A percentile compares a stretch with the other conserved stretches of the same genome.
These are phyloP conservation scores for Rhinolophus ferrumequinum DNA, from an alignment of 2,113 vertebrate genomes.

Conservation along the genomic window DNA sequence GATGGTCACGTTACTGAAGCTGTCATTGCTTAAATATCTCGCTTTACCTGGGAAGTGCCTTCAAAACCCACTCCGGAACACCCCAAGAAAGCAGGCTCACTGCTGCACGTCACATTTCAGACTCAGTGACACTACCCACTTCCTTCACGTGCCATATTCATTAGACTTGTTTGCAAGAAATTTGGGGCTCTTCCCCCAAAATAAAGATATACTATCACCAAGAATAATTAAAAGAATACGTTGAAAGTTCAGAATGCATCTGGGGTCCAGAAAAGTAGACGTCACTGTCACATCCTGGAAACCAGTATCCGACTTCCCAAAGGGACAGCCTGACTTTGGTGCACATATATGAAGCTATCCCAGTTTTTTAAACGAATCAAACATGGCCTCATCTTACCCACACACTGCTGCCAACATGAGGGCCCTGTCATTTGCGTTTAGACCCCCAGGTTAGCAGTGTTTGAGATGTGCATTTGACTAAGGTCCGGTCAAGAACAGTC, in stretches of 20 bases:
- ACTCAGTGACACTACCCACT: not conserved
- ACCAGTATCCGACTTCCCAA: not conserved
- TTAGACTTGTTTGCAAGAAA: slow-evolving; percentile 30
- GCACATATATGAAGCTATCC: not conserved
- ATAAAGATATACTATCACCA: not conserved
- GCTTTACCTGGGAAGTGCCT: slow-evolving; percentile 18
- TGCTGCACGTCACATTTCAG: not conserved
- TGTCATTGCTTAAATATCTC: not conserved
- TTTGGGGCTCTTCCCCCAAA: not conserved
- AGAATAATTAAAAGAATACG: slow-evolving; percentile 3
- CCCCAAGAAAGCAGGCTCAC: not conserved
- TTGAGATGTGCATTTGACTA: not conserved
- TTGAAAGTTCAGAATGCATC: not conserved
- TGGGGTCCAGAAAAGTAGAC: not conserved
- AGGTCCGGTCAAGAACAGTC: not conserved
- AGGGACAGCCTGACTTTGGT: not conserved
- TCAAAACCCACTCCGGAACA: not conserved
- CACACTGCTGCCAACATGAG: not conserved
- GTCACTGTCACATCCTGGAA: not conserved
- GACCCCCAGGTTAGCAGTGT: not conserved
- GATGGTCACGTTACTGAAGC: not conserved
- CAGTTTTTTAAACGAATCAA: not conserved
- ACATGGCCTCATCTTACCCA: not conserved
- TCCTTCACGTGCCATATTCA: not conserved
- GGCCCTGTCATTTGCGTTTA: not conserved